Conservation (phyloP, 2,888 invertebrate species). For the Oligia strigilis region DNA sequence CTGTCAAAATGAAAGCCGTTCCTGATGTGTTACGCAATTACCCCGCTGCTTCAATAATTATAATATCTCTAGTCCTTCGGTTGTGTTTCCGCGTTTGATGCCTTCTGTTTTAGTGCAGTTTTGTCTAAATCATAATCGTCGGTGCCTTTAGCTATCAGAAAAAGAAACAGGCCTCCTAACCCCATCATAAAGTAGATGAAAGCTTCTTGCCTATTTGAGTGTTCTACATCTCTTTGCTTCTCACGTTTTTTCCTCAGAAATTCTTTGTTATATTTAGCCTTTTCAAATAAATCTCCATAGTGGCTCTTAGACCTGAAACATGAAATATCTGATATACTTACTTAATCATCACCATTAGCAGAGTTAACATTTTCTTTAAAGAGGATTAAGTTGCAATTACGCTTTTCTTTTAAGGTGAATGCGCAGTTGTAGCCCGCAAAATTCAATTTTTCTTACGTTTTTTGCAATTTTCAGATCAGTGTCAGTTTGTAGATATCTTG, state of each 20-base stretch:
- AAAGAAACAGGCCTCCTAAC: slow-evolving; percentile 72
- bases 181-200: slow-evolving; percentile 73
- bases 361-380: neutral
- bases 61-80: slow-evolving; percentile 3
- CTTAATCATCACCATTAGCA: neutral
- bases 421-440: too few relatives aligned
- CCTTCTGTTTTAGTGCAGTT: slow-evolving; percentile 10
- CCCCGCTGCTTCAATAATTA: neutral
- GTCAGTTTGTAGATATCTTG: too few relatives aligned
- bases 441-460: too few relatives aligned
- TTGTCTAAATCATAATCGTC: slow-evolving; percentile 77
- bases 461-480: too few relatives aligned
- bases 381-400: neutral
- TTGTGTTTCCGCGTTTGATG: neutral
- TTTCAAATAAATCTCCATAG: slow-evolving; percentile 85
- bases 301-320: slow-evolving; percentile 88
- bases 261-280: slow-evolving; percentile 76
- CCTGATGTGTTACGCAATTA: neutral
- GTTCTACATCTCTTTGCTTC: slow-evolving; percentile 62
- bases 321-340: neutral
- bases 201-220: slow-evolving; percentile 75
- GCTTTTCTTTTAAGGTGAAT: neutral
- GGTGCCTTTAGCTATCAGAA: slow-evolving; percentile 75
- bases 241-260: slow-evolving; percentile 66
- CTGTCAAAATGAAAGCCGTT: neutral